Base-by-base conservation (phyloP, 2,888 invertebrate species). In the Tuta absoluta region DNA sequence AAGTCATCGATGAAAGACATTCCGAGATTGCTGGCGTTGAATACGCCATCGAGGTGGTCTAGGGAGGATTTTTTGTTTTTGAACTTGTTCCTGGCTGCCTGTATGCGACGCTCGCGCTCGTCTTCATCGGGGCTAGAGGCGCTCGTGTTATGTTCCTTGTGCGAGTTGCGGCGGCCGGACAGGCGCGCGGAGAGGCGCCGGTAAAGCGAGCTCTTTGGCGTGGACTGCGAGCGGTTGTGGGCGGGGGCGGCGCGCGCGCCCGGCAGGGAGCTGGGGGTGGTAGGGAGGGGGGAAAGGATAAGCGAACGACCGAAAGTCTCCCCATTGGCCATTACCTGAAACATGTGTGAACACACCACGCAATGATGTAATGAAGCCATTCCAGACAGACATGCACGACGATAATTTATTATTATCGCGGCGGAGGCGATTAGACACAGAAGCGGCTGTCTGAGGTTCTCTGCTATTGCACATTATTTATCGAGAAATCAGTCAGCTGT, bases 281-380 rank as follows among this genome's bases (percentile, higher is more conserved):
- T 90, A 65, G 85, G 85, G 72, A 80, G 88, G 68, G 91, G 89
- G 68, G 91, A 91, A 69, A 90, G 91, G 93, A 92, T 92, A 93
- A 91, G 92, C 92, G 93, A 93, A 91, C 92, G 91, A 89, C 92
- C 92, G 93, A 92, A 94, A 91, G 93, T 92, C 92, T 93, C 93
- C 87, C 93, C 92, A 89, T 93, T 93, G 90, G 94, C 94, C 93
- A 93, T 93, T 84, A 94, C 94, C 94, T 94, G 94, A 93, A 94
- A 94, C 93, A 92, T 92, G 93, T 86, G 92, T 90, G 92, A 92
- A 91, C 91, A 91, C 91, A 91, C 91, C 90, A 91, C 91, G 91
- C 91, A 90, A 91, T 91, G 91, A 91, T 91, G 91, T 91, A 90
- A 86, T 91, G 90, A 91, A 91, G 91, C 91, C 91, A 91, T 91